Percentiles rank a stretch among this genome's conserved stretches.
Conservation (phyloP, 2,113 vertebrate genomes). For the Drymodes brunneopygia region DNA sequence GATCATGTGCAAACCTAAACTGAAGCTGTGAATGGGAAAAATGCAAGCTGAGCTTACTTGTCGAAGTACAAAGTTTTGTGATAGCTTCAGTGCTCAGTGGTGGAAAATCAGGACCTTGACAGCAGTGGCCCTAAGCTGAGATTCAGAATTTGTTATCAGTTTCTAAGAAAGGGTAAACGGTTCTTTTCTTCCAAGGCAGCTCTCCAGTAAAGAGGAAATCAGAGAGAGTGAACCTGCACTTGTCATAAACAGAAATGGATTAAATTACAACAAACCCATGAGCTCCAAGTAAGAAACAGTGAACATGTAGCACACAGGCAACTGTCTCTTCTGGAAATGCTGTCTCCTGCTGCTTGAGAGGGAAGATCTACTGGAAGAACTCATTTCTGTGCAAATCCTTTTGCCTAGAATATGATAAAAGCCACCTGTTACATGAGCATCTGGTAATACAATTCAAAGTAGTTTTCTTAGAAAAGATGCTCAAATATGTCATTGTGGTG, state of each 20-base stretch:
- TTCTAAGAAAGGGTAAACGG: not conserved
- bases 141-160: not conserved
- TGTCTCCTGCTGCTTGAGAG: not conserved
- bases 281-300: not conserved
- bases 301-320: not conserved
- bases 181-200: not conserved
- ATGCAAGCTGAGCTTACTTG: not conserved
- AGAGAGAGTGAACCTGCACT: not conserved
- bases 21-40: not conserved
- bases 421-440: not conserved
- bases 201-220: not conserved
- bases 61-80: not conserved
- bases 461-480: not conserved
- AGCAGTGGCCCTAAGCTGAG: not conserved
- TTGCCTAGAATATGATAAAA: not conserved
- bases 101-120: not conserved
- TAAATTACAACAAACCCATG: not conserved
- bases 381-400: not conserved
- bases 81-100: not conserved
- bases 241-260: not conserved
- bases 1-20: not conserved
- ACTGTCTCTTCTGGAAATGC: not conserved
- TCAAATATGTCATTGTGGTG: not conserved
- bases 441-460: not conserved
- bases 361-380: not conserved